These are phyloP conservation scores for Litocranius walleri DNA, from an alignment of 2,113 vertebrate genomes.

Conservation along the genomic window DNA sequence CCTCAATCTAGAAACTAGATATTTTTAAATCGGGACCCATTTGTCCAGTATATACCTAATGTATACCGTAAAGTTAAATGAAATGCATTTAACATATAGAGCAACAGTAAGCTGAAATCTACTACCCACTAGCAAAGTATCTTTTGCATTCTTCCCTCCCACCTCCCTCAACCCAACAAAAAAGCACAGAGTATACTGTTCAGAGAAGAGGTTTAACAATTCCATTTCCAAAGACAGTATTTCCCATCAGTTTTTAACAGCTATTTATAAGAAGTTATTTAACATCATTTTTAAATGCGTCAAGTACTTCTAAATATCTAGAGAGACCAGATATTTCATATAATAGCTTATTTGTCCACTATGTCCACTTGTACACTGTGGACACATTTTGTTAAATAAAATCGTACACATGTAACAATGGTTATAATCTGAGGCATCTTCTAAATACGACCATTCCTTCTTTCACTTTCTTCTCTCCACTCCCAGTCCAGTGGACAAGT, in stretches of 20 bases:
- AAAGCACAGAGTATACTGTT: neutral
- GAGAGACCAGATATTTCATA: neutral
- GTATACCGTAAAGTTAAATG: neutral
- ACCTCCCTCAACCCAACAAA: neutral
- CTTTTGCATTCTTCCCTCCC: neutral
- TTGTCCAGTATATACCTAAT: neutral
- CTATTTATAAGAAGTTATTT: neutral
- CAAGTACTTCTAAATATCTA: neutral
- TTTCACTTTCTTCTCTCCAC: neutral
- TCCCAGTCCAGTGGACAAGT: neutral
- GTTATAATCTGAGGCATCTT: neutral
- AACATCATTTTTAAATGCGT: neutral
- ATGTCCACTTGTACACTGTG: neutral
- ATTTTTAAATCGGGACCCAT: neutral
- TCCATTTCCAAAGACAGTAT: neutral
- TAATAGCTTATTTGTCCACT: neutral
- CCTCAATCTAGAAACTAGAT: neutral
- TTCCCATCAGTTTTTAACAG: neutral
- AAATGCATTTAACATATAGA: neutral
- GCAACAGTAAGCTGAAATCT: neutral
- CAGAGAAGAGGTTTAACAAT: neutral
- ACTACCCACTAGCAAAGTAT: neutral
- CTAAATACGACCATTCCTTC: neutral
- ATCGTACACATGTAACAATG: neutral
- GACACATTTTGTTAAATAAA: neutral